These are phyloP conservation scores for Pachymerium ferrugineum DNA, from an alignment of 2,888 invertebrate species.

Conservation along the genomic window DNA sequence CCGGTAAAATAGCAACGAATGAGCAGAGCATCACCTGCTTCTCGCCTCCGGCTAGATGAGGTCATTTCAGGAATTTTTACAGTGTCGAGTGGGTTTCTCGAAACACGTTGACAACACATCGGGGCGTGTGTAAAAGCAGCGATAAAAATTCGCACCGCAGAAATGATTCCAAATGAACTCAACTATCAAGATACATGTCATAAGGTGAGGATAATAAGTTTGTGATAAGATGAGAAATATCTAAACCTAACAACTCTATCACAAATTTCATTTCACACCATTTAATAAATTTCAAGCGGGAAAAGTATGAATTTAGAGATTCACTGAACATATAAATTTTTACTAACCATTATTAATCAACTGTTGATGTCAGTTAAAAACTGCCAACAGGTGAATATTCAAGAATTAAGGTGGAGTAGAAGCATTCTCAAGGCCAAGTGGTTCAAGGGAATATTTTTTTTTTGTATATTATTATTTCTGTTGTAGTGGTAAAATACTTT, in stretches of 20 bases:
- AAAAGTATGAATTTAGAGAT: no score
- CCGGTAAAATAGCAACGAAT: no score
- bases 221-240: background rate
- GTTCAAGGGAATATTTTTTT: background rate
- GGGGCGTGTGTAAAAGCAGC: background rate
- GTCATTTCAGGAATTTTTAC: background rate
- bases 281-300: no score
- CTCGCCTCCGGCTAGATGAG: background rate
- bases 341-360: no score
- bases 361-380: no score
- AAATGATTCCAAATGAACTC: background rate
- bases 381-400: background rate
- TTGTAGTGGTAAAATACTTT: background rate
- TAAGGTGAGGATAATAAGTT: background rate
- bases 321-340: no score
- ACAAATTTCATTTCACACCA: no score
- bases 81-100: constrained; percentile 2
- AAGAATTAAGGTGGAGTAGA: background rate
- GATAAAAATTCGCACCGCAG: background rate
- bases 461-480: background rate
- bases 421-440: background rate
- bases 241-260: no score
- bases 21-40: background rate
- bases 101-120: background rate
- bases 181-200: background rate